Evolutionary conservation across 2,113 vertebrate genomes (phyloP).

Genomic region (Nettapus auritus): DNA sequence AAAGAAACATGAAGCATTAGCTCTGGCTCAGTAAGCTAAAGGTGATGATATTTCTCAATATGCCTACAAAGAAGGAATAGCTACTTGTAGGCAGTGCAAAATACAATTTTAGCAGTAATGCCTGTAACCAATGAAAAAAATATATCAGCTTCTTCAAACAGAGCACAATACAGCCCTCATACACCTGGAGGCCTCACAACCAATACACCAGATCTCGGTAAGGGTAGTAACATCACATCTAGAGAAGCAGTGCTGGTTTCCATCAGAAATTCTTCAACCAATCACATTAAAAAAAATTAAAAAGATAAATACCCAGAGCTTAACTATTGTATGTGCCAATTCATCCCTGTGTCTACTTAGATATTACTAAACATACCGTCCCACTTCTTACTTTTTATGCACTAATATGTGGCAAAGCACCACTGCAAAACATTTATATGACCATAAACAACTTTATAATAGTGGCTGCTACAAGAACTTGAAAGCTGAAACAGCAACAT

Average conservation of each 20-base stretch:
- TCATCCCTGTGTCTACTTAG: not conserved
- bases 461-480: not conserved
- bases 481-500: not conserved
- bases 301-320: not conserved
- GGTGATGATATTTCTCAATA: not conserved
- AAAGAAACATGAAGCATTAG: not conserved
- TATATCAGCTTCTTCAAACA: not conserved
- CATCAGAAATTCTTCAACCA: not conserved
- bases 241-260: not conserved
- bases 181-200: not conserved
- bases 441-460: not conserved
- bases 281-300: not conserved
- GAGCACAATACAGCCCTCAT: not conserved
- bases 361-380: not conserved
- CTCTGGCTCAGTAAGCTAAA: not conserved
- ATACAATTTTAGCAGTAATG: not conserved
- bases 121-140: not conserved
- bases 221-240: not conserved
- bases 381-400: not conserved
- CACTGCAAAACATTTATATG: not conserved
- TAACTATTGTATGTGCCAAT: not conserved
- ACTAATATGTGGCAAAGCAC: not conserved
- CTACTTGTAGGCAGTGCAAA: not conserved
- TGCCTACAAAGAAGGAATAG: not conserved
- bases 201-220: not conserved